phyloP scores from a whole-genome alignment of 2,113 vertebrate genomes.

The Cisticola juncidis region DNA sequence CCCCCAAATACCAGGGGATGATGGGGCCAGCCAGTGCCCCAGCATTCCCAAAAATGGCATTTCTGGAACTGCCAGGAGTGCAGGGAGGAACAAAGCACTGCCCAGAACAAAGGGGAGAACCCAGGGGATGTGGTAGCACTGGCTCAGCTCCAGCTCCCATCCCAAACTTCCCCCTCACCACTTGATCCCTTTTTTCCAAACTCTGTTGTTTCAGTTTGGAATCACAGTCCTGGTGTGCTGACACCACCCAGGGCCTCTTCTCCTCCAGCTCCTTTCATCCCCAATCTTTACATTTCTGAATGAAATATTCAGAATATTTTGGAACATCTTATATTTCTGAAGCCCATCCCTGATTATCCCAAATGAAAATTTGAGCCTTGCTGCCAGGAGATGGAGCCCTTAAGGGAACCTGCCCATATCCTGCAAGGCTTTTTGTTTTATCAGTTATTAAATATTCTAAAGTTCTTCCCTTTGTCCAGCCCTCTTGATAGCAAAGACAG shows the following conservation, averaged over 20 bases:
- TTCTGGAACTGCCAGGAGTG: not conserved
- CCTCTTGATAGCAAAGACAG: not conserved
- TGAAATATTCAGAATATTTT: not conserved
- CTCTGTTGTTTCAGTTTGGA: not conserved
- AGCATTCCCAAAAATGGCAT: not conserved
- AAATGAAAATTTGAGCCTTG: not conserved
- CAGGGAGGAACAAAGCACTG: not conserved
- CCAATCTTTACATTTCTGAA: not conserved
- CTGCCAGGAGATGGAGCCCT: not conserved
- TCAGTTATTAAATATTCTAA: not conserved
- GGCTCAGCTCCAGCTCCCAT: not conserved
- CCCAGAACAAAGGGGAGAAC: not conserved
- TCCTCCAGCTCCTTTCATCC: not conserved
- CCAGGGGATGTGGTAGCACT: fast-evolving
- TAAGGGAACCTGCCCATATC: not conserved
- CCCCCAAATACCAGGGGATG: fast-evolving
- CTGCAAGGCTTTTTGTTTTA: not conserved
- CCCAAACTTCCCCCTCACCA: not conserved
- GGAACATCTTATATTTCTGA: fast-evolving
- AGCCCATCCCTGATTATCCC: not conserved
- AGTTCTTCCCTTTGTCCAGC: not conserved
- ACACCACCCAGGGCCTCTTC: not conserved
- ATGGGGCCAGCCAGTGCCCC: not conserved
- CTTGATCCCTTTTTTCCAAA: not conserved
- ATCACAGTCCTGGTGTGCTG: not conserved